Evolutionary conservation across 2,113 vertebrate species (phyloP), one percentile per base, ranked within the genome.

Genomic region (Phrynosoma platyrhinos): DNA sequence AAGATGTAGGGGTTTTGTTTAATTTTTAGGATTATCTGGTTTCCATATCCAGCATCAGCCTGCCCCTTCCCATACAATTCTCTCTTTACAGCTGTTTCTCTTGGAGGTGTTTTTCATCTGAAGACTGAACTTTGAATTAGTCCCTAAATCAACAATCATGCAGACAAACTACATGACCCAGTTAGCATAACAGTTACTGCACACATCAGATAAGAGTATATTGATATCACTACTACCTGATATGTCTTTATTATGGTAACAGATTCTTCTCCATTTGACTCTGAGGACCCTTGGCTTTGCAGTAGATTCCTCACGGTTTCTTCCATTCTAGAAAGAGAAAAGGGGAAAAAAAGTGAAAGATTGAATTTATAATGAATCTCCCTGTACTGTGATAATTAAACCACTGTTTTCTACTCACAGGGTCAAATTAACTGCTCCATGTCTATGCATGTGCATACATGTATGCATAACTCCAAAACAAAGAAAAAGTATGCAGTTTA

Each of bases 281-380:
- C 97, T 94, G 96, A 88, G 85, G 96, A 92, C 87, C 97, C 97
- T 96, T 98, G 98, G 93, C 91, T 98, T 96, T 98, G 98, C 85
- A 98, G 95, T 91, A 98, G 95, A 91, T 97, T 98, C 93, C 97
- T 96, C 92, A 98, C 97, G 30, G 98, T 98, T 95, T 98, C 98
- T 96, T 99, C 98, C 98, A 98, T 98, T 97, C 98, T 99, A 94
- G 89, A 91, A 82, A 93, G 4, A 25, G 58, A 82, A 20, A 25
- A 32, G n/a, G 62, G 8, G 66, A 8, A 36, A 68, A 68, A 27
- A 14, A 74, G 2, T 75, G 42, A 68, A 82, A 9, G 40, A 32
- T 21, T 69, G 30, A 83, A 74, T 36, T 76, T 40, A n/a, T 68
- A 68, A 53, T 27, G 14, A 30, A 53, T 52, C 21, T 47, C 9